phyloP scores from a whole-genome alignment of 2,888 invertebrate genomes.

The Iphiclides podalirius region DNA sequence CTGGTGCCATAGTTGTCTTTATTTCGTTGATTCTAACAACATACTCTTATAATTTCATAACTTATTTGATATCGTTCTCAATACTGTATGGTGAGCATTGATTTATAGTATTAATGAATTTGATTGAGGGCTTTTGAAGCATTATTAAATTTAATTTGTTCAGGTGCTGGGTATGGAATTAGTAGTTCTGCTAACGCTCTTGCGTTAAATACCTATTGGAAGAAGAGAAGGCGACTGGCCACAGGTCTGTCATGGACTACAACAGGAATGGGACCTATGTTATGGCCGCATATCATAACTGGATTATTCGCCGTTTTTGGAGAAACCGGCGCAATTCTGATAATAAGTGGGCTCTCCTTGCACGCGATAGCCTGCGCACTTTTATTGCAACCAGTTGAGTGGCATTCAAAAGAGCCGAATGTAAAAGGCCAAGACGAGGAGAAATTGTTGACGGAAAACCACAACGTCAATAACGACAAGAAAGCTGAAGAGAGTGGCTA shows the following conservation, averaged over 20 bases:
- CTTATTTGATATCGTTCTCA: slow-evolving; percentile 83
- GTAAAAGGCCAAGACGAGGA: slow-evolving; percentile 46
- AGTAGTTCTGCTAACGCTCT: slow-evolving; percentile 84
- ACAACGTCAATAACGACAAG: slow-evolving; percentile 33
- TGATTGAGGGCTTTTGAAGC: background rate
- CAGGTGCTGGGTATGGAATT: slow-evolving; percentile 83
- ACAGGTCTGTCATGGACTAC: slow-evolving; percentile 86
- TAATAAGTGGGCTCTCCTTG: slow-evolving; percentile 83
- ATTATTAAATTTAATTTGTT: slow-evolving; percentile 32
- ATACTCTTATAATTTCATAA: slow-evolving; percentile 81
- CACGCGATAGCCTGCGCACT: slow-evolving; percentile 84
- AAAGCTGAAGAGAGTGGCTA: slow-evolving; percentile 60
- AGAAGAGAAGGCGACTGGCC: slow-evolving; percentile 83
- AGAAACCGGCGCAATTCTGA: slow-evolving; percentile 82
- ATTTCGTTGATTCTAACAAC: slow-evolving; percentile 81
- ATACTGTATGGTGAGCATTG: slow-evolving; percentile 83
- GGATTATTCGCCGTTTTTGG: slow-evolving; percentile 81
- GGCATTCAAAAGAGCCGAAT: slow-evolving; percentile 80
- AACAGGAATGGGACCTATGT: slow-evolving; percentile 85
- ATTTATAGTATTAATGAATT: background rate
- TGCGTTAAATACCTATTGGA: slow-evolving; percentile 87
- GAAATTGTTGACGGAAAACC: slow-evolving; percentile 39
- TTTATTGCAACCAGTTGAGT: slow-evolving; percentile 86
- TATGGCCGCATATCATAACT: slow-evolving; percentile 86
- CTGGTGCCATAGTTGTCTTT: slow-evolving; percentile 81